Evolutionary conservation across 2,888 invertebrate species (phyloP), one percentile per base, ranked within the genome.

Genomic region (Melieria omissa): DNA sequence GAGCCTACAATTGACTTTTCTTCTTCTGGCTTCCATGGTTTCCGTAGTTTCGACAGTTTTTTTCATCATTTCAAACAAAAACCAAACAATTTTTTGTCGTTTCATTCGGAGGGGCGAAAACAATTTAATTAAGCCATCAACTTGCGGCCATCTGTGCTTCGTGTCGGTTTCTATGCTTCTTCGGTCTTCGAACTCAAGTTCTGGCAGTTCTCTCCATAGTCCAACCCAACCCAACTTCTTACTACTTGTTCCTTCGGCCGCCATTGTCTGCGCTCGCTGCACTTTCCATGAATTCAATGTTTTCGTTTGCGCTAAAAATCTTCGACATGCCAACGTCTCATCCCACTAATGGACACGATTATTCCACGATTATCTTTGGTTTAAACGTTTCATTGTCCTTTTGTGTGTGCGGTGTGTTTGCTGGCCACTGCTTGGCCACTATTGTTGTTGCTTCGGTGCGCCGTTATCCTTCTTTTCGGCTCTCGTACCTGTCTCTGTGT

Each of bases 81-180:
- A 29, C 29, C 29, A 29, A 29, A 29, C 29, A 29, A 29, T 29
- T 29, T 29, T 29, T 2, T 29, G 29, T 29, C 29, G 29, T 29
- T 29, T 29, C 29, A 29, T 29, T 29, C 29, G 29, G 29, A 29
- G 29, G 29, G 29, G 29, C 29, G 29, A 52, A 73, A 80, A 78
- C 79, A 79, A 80, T 82, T 83, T 81, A 84, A 84, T 84, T 82
- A 84, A 83, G 84, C 74, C 82, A 80, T 83, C 80, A 80, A 77
- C 74, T 62, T 47, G 16, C 16, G 47, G 46, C 63, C 57, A 61
- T 45, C 58, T 58, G 47, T 60, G 42, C 47, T 46, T 46, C 46
- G 12, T 44, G 46, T 47, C 14, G 46, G 73, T 29, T 29, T 29
- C 29, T 29, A 29, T 29, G 29, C 29, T 29, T 29, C 29, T 2